A percentile compares a stretch with the other conserved stretches of the same genome.
Conservation (phyloP, 2,888 invertebrate species). For the Epicampocera succincta region DNA sequence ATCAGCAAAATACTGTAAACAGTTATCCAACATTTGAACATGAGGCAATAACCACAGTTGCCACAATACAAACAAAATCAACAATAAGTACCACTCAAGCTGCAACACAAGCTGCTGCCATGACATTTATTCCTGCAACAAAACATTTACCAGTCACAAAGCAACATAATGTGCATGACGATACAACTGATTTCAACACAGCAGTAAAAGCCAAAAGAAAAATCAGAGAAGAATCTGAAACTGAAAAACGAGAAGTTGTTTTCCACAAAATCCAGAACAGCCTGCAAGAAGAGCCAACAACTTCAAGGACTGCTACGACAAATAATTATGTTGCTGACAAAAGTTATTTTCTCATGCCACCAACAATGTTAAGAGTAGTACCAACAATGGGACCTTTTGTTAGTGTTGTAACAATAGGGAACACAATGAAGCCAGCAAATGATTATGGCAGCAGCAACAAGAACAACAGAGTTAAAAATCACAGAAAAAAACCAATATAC, state of each 20-base stretch:
- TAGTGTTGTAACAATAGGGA: constrained; percentile 2
- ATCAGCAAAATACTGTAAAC: constrained; percentile 28
- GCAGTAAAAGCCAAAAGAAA: constrained; percentile 22
- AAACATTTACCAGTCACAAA: constrained; percentile 52
- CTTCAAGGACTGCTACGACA: constrained; percentile 27
- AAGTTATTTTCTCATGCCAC: constrained; percentile 38
- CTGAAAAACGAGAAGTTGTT: constrained; percentile 9
- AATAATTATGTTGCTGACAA: constrained; percentile 57
- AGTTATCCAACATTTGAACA: constrained; percentile 36
- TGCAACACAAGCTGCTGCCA: constrained; percentile 14
- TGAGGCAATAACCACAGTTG: constrained; percentile 48
- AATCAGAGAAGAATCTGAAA: neutral
- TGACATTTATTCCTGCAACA: constrained; percentile 45
- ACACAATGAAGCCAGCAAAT: constrained; percentile 14
- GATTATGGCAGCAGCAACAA: constrained; percentile 9
- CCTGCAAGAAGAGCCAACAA: neutral
- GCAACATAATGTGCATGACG: constrained; percentile 42
- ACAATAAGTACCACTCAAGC: constrained; percentile 2
- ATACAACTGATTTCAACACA: constrained; percentile 20
- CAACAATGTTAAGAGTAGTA: constrained; percentile 27
- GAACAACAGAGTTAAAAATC: constrained; percentile 1
- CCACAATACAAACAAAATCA: constrained; percentile 60
- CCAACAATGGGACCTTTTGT: constrained; percentile 48
- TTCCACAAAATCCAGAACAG: constrained; percentile 27
- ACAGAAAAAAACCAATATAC: constrained; percentile 11